Percentiles rank a stretch among this genome's conserved stretches.
Conservation (phyloP, 2,113 vertebrate species). For the Tyrannus savana region DNA sequence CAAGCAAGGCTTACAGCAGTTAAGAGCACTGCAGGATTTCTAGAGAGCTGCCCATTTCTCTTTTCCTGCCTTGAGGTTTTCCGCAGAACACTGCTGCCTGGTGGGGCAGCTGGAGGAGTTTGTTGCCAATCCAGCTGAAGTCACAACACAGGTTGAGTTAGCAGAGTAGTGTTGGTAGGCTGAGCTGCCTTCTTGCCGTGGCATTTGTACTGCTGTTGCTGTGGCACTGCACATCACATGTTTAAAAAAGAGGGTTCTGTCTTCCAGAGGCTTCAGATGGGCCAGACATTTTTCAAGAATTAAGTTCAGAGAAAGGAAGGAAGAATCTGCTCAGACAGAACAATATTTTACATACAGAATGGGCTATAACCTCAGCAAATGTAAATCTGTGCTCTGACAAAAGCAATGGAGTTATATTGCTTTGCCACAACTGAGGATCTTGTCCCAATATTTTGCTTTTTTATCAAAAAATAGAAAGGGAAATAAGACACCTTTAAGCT, state of each 20-base stretch:
- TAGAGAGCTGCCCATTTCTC: neutral
- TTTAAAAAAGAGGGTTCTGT: neutral
- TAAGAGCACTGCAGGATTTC: neutral
- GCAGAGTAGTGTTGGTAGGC: neutral
- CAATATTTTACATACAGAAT: neutral
- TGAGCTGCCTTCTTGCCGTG: neutral
- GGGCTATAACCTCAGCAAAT: neutral
- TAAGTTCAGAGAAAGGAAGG: neutral
- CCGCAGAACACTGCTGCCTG: neutral
- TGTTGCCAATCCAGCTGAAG: neutral
- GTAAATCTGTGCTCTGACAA: neutral
- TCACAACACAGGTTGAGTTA: neutral
- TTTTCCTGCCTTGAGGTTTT: neutral
- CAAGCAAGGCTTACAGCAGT: neutral
- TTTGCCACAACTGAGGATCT: neutral
- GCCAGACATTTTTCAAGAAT: neutral
- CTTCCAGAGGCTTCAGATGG: neutral
- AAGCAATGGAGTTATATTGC: neutral
- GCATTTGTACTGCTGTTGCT: neutral
- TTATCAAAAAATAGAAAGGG: neutral
- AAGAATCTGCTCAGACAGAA: neutral
- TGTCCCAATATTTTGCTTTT: neutral
- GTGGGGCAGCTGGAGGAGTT: neutral
- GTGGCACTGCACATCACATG: neutral
- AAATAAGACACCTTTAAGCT: neutral